Conservation (phyloP, 2,888 invertebrate genomes). For the Geophilus truncorum region DNA sequence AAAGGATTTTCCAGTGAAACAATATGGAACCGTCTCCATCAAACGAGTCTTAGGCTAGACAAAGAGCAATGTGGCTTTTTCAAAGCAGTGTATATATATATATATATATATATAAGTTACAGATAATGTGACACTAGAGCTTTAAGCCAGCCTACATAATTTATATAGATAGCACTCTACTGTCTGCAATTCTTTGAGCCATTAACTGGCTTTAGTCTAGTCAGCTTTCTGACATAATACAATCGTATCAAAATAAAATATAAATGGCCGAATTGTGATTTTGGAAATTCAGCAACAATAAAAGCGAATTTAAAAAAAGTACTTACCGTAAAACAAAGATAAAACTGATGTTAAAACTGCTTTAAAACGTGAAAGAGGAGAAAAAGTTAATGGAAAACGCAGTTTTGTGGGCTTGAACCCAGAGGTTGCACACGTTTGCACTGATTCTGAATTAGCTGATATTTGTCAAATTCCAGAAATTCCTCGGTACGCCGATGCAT, state of each 20-base stretch:
- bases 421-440: neutral
- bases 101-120: neutral
- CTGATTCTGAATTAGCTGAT: neutral
- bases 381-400: neutral
- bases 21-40: neutral
- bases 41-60: neutral
- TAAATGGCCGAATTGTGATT: neutral
- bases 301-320: neutral
- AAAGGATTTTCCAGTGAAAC: neutral
- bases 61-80: neutral
- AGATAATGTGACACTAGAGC: neutral
- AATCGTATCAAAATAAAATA: neutral
- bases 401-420: no score
- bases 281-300: neutral
- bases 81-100: neutral
- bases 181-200: neutral
- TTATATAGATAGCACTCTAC: neutral
- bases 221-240: neutral
- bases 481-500: constrained; percentile 41
- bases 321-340: no score
- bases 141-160: neutral
- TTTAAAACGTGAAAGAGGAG: neutral
- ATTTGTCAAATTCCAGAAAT: constrained; percentile 20
- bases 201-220: neutral
- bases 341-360: no score